Conservation (phyloP, 2,888 invertebrate species). For the Syritta pipiens region DNA sequence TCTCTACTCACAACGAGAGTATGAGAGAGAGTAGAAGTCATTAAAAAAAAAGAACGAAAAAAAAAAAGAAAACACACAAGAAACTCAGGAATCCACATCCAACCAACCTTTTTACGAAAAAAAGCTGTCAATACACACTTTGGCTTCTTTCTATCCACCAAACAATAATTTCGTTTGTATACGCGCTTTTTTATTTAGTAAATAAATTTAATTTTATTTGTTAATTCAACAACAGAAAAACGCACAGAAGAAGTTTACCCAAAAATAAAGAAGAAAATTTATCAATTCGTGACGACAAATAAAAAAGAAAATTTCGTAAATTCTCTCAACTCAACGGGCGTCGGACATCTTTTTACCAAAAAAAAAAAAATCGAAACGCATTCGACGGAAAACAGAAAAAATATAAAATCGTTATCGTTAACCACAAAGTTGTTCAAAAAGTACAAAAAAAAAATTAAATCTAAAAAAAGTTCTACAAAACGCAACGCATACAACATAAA, state of each 20-base stretch:
- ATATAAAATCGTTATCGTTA: slow-evolving; percentile 15
- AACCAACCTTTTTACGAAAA: slow-evolving; percentile 72
- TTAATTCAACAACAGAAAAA: slow-evolving; percentile 44
- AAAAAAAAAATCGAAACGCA: slow-evolving; percentile 54
- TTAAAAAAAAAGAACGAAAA: slow-evolving; percentile 20
- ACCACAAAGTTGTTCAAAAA: slow-evolving; percentile 70
- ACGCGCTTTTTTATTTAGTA: slow-evolving; percentile 70
- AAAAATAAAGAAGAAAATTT: slow-evolving; percentile 18
- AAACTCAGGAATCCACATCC: slow-evolving; percentile 51
- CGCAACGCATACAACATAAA: slow-evolving; percentile 19
- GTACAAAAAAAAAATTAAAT: slow-evolving; percentile 38
- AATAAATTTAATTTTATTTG: slow-evolving; percentile 64
- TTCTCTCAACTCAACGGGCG: slow-evolving; percentile 49
- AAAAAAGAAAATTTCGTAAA: slow-evolving; percentile 18
- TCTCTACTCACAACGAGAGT: slow-evolving; percentile 38
- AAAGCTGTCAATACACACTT: slow-evolving; percentile 79
- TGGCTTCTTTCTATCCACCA: slow-evolving; percentile 79
- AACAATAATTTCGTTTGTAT: slow-evolving; percentile 70
- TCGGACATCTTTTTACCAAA: slow-evolving; percentile 63
- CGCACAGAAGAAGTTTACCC: slow-evolving; percentile 57
- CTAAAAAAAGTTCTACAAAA: background rate
- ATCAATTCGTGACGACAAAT: slow-evolving; percentile 45
- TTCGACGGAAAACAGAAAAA: slow-evolving; percentile 29
- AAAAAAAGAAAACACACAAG: slow-evolving; percentile 31
- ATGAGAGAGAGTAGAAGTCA: slow-evolving; percentile 40